Conservation (phyloP, 2,888 invertebrate genomes). For the Sesia apiformis region DNA sequence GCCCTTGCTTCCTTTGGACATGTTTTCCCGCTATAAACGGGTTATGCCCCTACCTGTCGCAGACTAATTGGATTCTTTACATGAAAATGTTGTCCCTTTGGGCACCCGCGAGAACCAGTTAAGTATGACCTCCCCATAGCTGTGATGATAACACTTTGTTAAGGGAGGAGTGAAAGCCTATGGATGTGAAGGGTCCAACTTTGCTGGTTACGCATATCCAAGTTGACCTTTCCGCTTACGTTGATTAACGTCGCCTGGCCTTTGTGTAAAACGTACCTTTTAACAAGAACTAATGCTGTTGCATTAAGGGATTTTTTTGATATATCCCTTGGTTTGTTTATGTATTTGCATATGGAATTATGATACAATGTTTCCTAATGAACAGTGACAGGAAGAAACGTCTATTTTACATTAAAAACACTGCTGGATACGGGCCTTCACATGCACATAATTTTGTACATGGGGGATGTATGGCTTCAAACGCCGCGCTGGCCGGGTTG, state of each 20-base stretch:
- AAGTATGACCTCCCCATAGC: conserved; percentile 20
- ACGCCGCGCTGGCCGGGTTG: too few species aligned
- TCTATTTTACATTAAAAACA: too few species aligned
- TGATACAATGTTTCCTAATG: too few species aligned
- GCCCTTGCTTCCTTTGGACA: conserved; percentile 22
- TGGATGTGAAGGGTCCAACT: conserved; percentile 18
- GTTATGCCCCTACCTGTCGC: conserved; percentile 39
- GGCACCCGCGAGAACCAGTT: conserved; percentile 22
- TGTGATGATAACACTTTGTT: conserved; percentile 10
- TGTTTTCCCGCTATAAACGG: conserved; percentile 34
- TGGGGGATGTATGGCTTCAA: too few species aligned
- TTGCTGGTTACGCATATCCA: conserved; percentile 18
- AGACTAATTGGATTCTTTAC: conserved; percentile 61
- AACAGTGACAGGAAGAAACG: too few species aligned
- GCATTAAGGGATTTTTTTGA: background rate
- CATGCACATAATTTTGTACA: too few species aligned
- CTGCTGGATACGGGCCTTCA: too few species aligned
- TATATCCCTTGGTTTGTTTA: background rate
- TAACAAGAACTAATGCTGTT: conserved; percentile 38
- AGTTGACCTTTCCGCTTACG: conserved; percentile 42
- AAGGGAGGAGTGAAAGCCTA: conserved; percentile 11
- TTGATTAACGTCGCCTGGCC: conserved; percentile 45
- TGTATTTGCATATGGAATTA: background rate
- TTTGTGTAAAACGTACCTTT: conserved; percentile 34
- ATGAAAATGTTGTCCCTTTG: conserved; percentile 45